Base-by-base conservation (phyloP, 2,113 vertebrate genomes). In the Misgurnus anguillicaudatus region DNA sequence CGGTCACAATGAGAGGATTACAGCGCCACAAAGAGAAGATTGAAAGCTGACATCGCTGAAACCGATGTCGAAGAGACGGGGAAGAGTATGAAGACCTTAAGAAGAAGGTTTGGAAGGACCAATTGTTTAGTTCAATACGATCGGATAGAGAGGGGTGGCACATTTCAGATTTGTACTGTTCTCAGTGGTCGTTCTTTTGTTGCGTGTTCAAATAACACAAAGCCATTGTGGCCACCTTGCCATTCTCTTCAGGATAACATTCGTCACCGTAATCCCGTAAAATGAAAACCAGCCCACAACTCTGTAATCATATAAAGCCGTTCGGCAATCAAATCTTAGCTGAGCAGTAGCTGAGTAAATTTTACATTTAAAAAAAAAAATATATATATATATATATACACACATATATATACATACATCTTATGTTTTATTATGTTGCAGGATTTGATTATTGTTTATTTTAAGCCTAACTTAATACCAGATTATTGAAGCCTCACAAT, bases 1-100 rank as follows among this genome's bases (percentile, higher is more conserved):
- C 83, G 47, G 55, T 89, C 88, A 93, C 91, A 93, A 93, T 89
- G 86, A 83, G 77, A 63, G 89, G 92, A 93, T 93, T 92, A 92
- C 85, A 68, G 84, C 84, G 80, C 75, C 76, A 79, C 80, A 80
- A 77, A 86, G 76, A 83, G 65, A 78, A 66, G 39, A 80, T 80
- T 83, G 88, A 84, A 82, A 83, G 87, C 81, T 81, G 85, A 88
- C 86, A 86, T 82, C 84, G 86, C 83, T 82, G 69, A 85, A 85
- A 84, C 31, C 84, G 85, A 88, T 80, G 80, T 72, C 86, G 86
- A 73, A 80, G 63, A 86, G 70, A 87, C 82, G 87, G 70, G 85
- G 84, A 86, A 79, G 61, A 78, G 11, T 45, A 66, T 68, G 77
- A 81, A 78, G 79, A 70, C 21, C 17, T 83, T 82, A 80, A 77